Evolutionary conservation across 2,113 vertebrate species (phyloP), one percentile per base, ranked within the genome.

Genomic region (Lophura nycthemera): DNA sequence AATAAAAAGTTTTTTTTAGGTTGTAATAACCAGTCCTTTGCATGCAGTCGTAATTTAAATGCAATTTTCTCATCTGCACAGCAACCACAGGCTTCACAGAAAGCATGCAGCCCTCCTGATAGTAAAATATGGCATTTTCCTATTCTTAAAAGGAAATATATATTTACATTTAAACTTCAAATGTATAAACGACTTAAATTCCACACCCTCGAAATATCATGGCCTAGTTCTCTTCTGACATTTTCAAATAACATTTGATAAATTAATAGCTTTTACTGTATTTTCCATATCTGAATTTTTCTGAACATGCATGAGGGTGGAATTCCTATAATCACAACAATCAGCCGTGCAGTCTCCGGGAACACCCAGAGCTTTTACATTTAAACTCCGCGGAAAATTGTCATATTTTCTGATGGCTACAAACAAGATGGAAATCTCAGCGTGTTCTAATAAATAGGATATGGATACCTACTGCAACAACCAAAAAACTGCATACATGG

Each of bases 41-140:
- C 80, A 92, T 5, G 38, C 73, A 94, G 61, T 57, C 63, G 47
- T 45, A 71, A 95, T 94, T 90, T 75, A 93, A 90, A 88, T 19
- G 76, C 65, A 93, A 36, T 8, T 75, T 65, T 52, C 83, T 86
- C 73, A 71, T 66, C 65, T 88, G 80, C 57, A 86, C 80, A 94
- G 61, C 65, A 66, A 83, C 29, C 29, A 45, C 32, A 32, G 38
- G 22, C 65, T 83, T 95, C 65, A 74, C 65, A 78, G 73, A 93
- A 92, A 75, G 50, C 86, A 84, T 0, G 0, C 0, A 86, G 52
- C 25, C 29, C 52, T 77, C 81, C 10, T 81, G 57, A 74, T 36
- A 81, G 7, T 48, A 85, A 67, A 91, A 4, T 3, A n/a, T 3
- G 0, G 32, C 30, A 43, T 30, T 77, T 77, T 50, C 50, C 32